phyloP scores from a whole-genome alignment of 2,113 vertebrate genomes.

The Carollia perspicillata region DNA sequence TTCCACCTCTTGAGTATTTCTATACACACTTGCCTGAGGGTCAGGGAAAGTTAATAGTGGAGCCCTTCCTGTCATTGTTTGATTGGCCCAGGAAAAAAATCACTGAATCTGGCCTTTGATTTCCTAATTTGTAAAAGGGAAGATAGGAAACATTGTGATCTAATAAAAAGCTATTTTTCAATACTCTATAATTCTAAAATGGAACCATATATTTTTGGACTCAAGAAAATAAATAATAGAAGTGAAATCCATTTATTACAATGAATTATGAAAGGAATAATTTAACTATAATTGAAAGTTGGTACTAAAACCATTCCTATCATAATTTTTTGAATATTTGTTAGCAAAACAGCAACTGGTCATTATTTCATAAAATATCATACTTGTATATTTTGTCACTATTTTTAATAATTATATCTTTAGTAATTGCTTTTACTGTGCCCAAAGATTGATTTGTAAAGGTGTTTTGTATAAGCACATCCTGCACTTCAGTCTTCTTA shows the following conservation, averaged over 20 bases:
- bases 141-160: neutral
- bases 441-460: neutral
- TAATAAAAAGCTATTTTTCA: neutral
- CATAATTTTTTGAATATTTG: neutral
- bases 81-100: neutral
- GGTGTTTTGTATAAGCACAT: neutral
- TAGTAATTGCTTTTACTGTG: neutral
- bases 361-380: neutral
- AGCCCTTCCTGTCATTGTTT: neutral
- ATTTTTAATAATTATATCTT: neutral
- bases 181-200: neutral
- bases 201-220: neutral
- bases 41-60: neutral
- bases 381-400: neutral
- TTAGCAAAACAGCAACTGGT: neutral
- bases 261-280: neutral
- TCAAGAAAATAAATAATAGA: neutral
- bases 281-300: neutral
- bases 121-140: neutral
- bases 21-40: rapidly evolving
- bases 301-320: neutral
- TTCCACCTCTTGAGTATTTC: neutral
- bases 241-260: neutral
- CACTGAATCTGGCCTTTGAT: neutral
- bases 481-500: neutral